Base-by-base conservation (phyloP, 2,797 vertebrate species). In the Gobionotothen gibberifrons region DNA sequence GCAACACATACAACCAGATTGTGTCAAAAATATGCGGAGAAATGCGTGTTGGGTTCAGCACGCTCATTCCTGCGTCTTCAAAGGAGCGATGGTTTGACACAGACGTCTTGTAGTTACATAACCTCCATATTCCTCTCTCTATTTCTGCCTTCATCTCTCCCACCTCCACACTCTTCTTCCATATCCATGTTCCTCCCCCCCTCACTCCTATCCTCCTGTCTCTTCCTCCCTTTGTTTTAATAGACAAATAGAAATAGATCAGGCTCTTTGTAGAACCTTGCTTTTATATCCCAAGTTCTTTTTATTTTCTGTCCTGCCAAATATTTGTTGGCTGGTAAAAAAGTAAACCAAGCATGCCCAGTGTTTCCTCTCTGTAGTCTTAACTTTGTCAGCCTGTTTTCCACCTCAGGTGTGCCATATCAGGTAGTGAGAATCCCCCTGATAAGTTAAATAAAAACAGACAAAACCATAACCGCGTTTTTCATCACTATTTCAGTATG, bases 51-150 rank as follows among this genome's bases (percentile, higher is more conserved):
- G 6, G 57, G 16, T 71, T 83, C 64, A 52, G 79, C 74, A 21
- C 36, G 19, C 71, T 79, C 76, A 43, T 82, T 77, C 64, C 73
- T 32, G 32, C 59, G 1, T n/a, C 61, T 91, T 94, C 88, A 92
- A 88, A 92, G 86, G 51, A 66, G 29, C 76, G 55, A 74, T 78
- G 47, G 71, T 78, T 75, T 59, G 66, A 55, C 90, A 91, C 81
- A 89, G 80, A 29, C 66, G 36, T 69, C 80, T 76, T 64, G 69
- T 74, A 52, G 74, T 91, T 91, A 81, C 87, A 79, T 90, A 92
- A 91, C 83, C 78, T 85, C 74, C 53, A 51, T 86, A 81, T 81
- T 29, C 54, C 77, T 55, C 49, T 47, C 55, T 63, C 40, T 51
- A 36, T 36, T 36, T 9, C 74, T 74, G 71, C 61, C 72, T 74